Base-by-base conservation (phyloP, 2,888 invertebrate species). In the Craniophora ligustri region DNA sequence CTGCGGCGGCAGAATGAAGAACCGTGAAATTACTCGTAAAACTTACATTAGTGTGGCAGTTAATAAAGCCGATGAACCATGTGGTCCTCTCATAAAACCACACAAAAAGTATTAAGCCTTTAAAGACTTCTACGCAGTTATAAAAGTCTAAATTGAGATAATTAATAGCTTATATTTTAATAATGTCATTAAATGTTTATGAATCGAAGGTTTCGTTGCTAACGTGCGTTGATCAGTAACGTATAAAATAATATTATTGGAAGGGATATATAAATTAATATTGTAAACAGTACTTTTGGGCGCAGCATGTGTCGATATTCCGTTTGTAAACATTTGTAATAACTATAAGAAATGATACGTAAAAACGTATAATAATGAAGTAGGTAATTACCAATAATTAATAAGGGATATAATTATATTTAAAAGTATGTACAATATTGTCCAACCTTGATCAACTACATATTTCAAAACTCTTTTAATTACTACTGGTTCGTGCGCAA, bases 21-120 rank as follows among this genome's bases (percentile, higher is more conserved):
- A 87, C 91, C 91, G 88, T 91, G 91, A 92, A 91, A 91, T 91
- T 85, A 87, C 85, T 90, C 91, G 85, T 92, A 91, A 92, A 91
- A 90, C 85, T 85, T 86, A 76, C 89, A 91, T 91, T 91, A 91
- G 89, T 81, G 75, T 75, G 84, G 82, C 84, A 81, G 84, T 89
- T 87, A 89, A 87, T 85, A 85, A 80, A 83, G 69, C 76, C 78
- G 78, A 79, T 75, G 79, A 83, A 85, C 87, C 90, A 91, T 87
- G 86, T 91, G 89, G 86, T 82, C 80, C 77, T 79, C 81, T 85
- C 87, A 79, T 91, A 88, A 89, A 87, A 76, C 79, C 75, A 75
- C 79, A 80, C 75, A 72, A 83, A 75, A 81, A 82, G 74, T 77
- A 81, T 81, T 76, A 81, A 83, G 80, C 78, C 77, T 48, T 31